Conservation (phyloP, 1,140 invertebrate species). For the Caenorhabditis remanei region DNA sequence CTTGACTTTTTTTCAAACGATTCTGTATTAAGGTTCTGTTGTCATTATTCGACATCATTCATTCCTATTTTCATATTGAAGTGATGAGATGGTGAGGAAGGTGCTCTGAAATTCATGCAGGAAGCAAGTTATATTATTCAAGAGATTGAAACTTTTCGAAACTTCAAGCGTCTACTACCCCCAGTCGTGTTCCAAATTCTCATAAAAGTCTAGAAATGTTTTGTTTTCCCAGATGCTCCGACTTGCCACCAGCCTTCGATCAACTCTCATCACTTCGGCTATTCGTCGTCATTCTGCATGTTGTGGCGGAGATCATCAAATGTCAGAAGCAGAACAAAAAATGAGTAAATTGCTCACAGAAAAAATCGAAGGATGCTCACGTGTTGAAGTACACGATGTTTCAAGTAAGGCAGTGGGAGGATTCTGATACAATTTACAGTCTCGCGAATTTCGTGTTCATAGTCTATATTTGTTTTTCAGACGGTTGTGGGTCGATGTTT, state of each 20-base stretch:
- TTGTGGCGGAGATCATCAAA: constrained; percentile 2
- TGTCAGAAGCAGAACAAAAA: constrained; percentile 47
- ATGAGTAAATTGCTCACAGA: constrained; percentile 46
- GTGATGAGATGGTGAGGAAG: no score
- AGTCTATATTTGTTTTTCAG: constrained; percentile 43
- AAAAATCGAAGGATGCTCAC: constrained; percentile 23
- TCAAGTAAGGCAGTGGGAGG: constrained; percentile 45
- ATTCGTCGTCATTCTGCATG: not conserved
- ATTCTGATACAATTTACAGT: not conserved
- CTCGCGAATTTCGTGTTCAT: not conserved
- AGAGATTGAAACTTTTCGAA: no score
- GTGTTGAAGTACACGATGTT: constrained; percentile 60
- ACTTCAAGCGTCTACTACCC: no score
- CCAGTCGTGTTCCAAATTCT: no score
- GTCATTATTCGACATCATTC: no score
- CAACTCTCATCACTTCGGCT: not conserved
- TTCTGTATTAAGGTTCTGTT: no score
- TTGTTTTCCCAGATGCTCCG: constrained; percentile 31
- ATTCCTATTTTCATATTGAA: no score
- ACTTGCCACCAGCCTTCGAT: not conserved
- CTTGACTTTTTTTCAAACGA: no score
- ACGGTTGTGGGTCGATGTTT: constrained; percentile 70
- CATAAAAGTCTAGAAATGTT: not conserved
- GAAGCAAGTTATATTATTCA: no score
- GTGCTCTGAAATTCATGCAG: no score